Evolutionary conservation across 2,888 invertebrate species (phyloP), one percentile per base, ranked within the genome.

Genomic region (Stenchaetothrips biformis): DNA sequence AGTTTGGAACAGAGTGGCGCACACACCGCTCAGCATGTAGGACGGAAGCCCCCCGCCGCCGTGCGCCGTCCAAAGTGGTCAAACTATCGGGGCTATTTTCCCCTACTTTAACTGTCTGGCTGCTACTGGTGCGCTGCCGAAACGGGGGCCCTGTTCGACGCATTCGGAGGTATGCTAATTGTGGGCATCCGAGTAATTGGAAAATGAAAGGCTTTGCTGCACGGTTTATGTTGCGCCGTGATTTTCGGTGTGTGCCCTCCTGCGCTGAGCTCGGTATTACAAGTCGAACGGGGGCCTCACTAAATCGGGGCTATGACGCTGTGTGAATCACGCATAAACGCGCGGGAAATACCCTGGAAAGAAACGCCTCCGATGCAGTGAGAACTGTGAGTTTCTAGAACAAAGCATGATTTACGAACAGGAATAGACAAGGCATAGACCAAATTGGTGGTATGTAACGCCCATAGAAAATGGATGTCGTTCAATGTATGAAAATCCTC

Each of bases 51-150:
- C 13, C 53, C 18, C 59, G 37, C 2, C 59, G 59, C 59, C 18
- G 59, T 59, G 18, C 16, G 18, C 59, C 16, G 59, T 18, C 37
- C 37, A 4, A 37, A 37, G 59, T 59, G 59, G 16, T 59, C 59
- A 13, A 59, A 59, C 59, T 59, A 59, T 59, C 59, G 59, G 59
- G 53, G 59, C 16, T 18, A 18, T 59, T 13, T 21, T 25, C 7
- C 67, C 8, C 67, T 74, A 74, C 67, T 74, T 74, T 74, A 74
- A 21, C 67, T 74, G 67, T 74, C 67, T 25, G 11, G 53, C 53
- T 18, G 67, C 67, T 74, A 25, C 67, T 25, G 67, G 67, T 7
- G 67, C 25, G 67, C 67, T 9, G 53, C 67, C 25, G 25, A n/a
- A 74, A 21, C 21, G 25, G 25, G 37, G 21, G 21, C 67, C 67